Evolutionary conservation across 1,140 invertebrate genomes (phyloP), one percentile per base, ranked within the genome.

Genomic region (Stegodyphus dumicola): DNA sequence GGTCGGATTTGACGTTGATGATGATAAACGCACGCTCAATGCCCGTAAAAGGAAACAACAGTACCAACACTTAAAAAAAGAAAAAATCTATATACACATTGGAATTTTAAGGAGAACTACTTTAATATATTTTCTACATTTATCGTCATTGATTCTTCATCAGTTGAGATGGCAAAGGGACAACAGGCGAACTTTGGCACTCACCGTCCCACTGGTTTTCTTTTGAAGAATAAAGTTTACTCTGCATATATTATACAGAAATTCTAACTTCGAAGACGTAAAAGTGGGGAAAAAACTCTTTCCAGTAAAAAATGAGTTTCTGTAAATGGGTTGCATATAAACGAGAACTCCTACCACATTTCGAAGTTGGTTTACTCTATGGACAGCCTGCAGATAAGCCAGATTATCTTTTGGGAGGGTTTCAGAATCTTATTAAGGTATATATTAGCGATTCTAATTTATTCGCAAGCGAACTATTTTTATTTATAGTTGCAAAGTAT

Each of bases 111-210:
- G 67, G 18, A 69, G 18, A 7, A 18, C 13, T 49, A 70, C 67
- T 49, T 13, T 33, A 70, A 70, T 49, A 70, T 17, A 54, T 17
- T 75, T 75, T 75, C 60, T 56, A 75, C 33, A 54, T 60, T 75
- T 75, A 75, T 74, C 49, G 52, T 17, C 71, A 74, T 74, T 74
- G 71, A 74, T 75, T 75, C 73, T 75, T 75, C 73, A 75, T 75
- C 73, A 75, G 33, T 33, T 51, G 53, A 56, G 49, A 13, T 11
- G 18, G 73, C 7, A 18, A 11, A 75, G 15, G 52, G 18, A 33
- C 3, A 75, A 13, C 60, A 48, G 54, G n/a, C 10, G 10, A n/a
- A 10, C 60, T 64, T 10, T 4, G 60, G 60, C 10, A 64, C 33
- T 33, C 33, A 33, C 33, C 33, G 3, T 33, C 33, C 33, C 33